Conservation (phyloP, 2,888 invertebrate species). For the Brachycybe producta region DNA sequence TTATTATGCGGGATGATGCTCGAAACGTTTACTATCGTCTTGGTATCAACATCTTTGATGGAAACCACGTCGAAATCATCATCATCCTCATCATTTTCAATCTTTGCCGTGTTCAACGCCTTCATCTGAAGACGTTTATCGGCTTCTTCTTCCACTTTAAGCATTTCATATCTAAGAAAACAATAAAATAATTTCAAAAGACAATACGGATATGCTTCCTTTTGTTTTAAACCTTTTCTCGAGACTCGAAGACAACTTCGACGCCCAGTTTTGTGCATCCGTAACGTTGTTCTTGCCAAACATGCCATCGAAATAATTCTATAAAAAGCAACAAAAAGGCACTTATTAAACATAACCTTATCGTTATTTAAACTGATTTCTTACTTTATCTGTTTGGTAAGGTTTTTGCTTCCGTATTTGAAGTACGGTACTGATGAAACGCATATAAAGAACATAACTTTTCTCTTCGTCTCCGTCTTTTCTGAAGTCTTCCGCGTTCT, state of each 20-base stretch:
- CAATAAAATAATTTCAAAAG: background rate
- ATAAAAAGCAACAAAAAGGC: background rate
- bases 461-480: constrained; percentile 14
- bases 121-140: background rate
- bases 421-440: constrained; percentile 5
- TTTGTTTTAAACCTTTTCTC: constrained; percentile 16
- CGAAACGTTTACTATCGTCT: no score
- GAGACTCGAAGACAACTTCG: constrained; percentile 14
- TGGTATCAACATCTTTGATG: constrained; percentile 25
- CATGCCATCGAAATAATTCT: constrained; percentile 12
- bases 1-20: background rate
- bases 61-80: background rate
- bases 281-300: constrained; percentile 4
- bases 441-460: constrained; percentile 17
- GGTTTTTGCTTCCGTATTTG: background rate
- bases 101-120: no score
- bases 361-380: background rate
- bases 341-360: background rate
- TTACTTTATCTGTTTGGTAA: constrained; percentile 14
- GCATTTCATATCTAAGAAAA: constrained; percentile 16
- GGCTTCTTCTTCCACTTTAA: constrained; percentile 14
- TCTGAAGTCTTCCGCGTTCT: constrained; percentile 5
- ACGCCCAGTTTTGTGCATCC: constrained; percentile 11
- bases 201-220: no score
- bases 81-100: background rate